A percentile compares a stretch with the other conserved stretches of the same genome.
Evolutionary conservation across 2,113 vertebrate species (phyloP).

Genomic region (Hippopotamus amphibius): DNA sequence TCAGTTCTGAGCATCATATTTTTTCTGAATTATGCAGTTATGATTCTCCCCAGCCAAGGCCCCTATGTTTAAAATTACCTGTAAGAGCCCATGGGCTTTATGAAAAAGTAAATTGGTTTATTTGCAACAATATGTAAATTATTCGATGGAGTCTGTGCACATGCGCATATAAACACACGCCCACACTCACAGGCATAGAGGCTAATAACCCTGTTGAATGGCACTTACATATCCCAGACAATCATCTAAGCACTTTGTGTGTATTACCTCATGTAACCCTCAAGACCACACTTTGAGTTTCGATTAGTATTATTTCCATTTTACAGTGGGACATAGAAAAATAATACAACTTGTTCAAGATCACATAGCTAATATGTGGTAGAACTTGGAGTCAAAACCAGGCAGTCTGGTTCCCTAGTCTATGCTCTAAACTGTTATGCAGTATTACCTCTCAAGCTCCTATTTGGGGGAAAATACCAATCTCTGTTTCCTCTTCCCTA

Average conservation of each 20-base stretch:
- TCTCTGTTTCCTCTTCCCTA: neutral
- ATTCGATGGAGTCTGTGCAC: neutral
- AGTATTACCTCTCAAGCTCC: neutral
- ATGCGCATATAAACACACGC: neutral
- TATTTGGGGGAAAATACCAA: neutral
- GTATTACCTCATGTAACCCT: neutral
- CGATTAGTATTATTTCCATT: neutral
- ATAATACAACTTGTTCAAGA: neutral
- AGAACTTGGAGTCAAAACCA: neutral
- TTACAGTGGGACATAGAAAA: neutral
- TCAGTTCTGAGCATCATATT: neutral
- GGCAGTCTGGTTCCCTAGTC: neutral
- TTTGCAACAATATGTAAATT: neutral
- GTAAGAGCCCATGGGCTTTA: neutral
- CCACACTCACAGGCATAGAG: neutral
- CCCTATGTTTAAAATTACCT: slow-evolving; percentile 13
- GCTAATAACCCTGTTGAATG: neutral
- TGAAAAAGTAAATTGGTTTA: slow-evolving; percentile 17
- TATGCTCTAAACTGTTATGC: neutral
- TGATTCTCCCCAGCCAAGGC: neutral
- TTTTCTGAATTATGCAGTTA: neutral
- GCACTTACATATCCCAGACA: neutral
- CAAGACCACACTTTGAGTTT: neutral
- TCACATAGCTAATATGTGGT: neutral
- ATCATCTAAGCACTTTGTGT: neutral